Percentiles rank a stretch among this genome's conserved stretches.
These are phyloP conservation scores for Sceliomorpha sp. DNA, from an alignment of 2,888 invertebrate genomes.

Conservation along the genomic window DNA sequence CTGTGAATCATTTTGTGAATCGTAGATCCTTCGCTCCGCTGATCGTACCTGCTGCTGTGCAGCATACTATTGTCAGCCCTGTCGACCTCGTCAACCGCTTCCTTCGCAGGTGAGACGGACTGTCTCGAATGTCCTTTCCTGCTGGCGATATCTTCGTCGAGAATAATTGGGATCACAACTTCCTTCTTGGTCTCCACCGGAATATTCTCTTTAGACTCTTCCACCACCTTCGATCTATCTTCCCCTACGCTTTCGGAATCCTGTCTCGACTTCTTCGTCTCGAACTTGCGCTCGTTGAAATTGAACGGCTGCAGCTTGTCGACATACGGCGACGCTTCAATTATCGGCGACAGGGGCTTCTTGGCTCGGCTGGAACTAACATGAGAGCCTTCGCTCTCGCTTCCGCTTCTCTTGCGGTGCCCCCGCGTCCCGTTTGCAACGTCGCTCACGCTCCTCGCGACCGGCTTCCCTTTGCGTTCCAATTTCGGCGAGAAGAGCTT, in stretches of 20 bases:
- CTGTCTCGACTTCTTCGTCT: constrained; percentile 64
- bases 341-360: constrained; percentile 89
- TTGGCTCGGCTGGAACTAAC: constrained; percentile 83
- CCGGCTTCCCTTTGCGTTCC: constrained; percentile 66
- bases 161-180: constrained; percentile 41
- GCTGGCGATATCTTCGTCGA: constrained; percentile 39
- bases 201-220: too few relatives aligned
- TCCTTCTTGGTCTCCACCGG: constrained; percentile 47
- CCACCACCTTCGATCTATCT: too few relatives aligned
- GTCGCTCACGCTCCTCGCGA: constrained; percentile 81
- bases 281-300: constrained; percentile 59
- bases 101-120: constrained; percentile 51
- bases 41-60: constrained; percentile 75
- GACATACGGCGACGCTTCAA: constrained; percentile 87
- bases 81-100: constrained; percentile 65
- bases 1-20: constrained; percentile 89
- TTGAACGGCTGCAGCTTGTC: constrained; percentile 70
- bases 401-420: constrained; percentile 83
- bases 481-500: constrained; percentile 73
- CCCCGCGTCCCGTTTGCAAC: constrained; percentile 81
- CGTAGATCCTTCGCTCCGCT: constrained; percentile 76
- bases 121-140: constrained; percentile 16
- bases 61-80: constrained; percentile 66
- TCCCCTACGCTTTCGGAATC: too few relatives aligned
- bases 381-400: constrained; percentile 82